phyloP scores from a whole-genome alignment of 2,888 invertebrate species.

The Xylocampa areola region DNA sequence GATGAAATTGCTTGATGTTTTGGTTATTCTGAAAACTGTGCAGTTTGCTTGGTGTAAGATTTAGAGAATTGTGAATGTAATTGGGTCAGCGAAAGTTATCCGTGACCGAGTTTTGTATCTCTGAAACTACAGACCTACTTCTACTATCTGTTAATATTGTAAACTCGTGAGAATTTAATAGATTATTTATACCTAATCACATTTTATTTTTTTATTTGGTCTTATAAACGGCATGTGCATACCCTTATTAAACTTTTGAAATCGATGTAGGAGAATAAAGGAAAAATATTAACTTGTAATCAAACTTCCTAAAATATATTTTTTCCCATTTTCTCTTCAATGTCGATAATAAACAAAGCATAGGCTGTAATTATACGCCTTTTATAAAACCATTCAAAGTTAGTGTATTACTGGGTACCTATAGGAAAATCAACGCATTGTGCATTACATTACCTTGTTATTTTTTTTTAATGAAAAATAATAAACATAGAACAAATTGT shows the following conservation, averaged over 20 bases:
- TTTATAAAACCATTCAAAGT: neutral
- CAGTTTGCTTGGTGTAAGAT: conserved; percentile 22
- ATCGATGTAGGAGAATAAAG: neutral
- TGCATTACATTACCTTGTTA: conserved; percentile 16
- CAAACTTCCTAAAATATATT: no score
- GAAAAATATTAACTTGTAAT: neutral
- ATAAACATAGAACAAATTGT: conserved; percentile 51
- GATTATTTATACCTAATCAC: neutral
- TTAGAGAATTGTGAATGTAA: conserved; percentile 38
- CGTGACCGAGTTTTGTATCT: conserved; percentile 48
- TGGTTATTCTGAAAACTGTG: conserved; percentile 37
- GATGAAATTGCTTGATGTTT: conserved; percentile 46
- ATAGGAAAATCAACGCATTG: conserved; percentile 1
- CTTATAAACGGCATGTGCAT: neutral
- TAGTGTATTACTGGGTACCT: no score
- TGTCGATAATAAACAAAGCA: no score
- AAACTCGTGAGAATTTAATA: conserved; percentile 25
- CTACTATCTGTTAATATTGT: conserved; percentile 44
- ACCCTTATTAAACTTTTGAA: neutral
- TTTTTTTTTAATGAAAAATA: no score
- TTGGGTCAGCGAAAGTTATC: conserved; percentile 50
- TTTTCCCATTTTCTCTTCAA: no score
- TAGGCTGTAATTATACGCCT: neutral
- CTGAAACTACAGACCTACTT: conserved; percentile 42
- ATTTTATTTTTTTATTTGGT: conserved; percentile 8